Conservation (phyloP, 2,113 vertebrate genomes). For the Acrocephalus arundinaceus region DNA sequence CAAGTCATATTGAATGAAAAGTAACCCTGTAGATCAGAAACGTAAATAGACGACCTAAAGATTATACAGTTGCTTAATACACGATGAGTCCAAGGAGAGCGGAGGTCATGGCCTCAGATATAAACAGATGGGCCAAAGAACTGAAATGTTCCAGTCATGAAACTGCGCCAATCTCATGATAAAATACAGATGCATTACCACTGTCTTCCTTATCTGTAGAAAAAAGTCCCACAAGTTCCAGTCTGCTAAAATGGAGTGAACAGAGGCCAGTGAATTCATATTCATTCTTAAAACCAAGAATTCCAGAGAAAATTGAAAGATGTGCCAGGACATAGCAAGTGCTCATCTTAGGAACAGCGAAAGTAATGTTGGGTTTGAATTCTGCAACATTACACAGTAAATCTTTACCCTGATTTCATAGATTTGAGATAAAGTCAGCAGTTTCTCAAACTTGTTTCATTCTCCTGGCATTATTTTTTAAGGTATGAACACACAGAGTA, state of each 20-base stretch:
- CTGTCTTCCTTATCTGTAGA: background rate
- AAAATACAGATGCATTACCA: background rate
- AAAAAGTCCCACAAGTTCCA: background rate
- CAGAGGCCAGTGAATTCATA: background rate
- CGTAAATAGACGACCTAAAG: background rate
- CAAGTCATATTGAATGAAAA: background rate
- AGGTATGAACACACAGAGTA: background rate
- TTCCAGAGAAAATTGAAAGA: background rate
- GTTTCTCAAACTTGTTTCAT: background rate
- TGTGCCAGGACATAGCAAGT: background rate
- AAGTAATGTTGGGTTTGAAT: background rate
- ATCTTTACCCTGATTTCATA: background rate
- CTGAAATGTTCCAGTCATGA: background rate
- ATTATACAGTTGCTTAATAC: background rate
- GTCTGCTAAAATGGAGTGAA: background rate
- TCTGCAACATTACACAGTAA: background rate
- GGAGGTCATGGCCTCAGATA: background rate
- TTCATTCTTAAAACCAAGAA: background rate
- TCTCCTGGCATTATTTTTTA: background rate
- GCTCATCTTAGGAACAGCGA: background rate
- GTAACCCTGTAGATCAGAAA: background rate
- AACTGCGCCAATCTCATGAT: background rate
- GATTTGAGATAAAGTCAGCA: background rate
- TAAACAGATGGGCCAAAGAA: background rate
- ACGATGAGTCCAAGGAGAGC: background rate